Evolutionary conservation across 2,797 vertebrate species (phyloP).

Genomic region (Psittacula echo): DNA sequence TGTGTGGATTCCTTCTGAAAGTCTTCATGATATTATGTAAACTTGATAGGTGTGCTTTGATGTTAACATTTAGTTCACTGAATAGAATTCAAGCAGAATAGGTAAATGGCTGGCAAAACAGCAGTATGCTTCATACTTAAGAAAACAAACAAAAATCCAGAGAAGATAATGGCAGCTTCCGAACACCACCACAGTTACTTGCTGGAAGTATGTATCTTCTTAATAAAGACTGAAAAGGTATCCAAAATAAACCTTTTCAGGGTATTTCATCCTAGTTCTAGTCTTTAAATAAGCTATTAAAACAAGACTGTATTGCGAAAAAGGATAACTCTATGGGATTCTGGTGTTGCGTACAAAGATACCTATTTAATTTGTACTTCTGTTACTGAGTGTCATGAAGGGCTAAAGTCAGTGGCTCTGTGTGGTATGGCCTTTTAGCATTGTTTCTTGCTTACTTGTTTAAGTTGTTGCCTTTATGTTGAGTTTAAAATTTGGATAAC

Average conservation of each 20-base stretch:
- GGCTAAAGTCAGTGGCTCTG: neutral
- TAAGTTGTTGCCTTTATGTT: neutral
- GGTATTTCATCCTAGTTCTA: neutral
- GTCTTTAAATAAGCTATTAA: neutral
- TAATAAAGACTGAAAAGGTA: neutral
- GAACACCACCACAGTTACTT: neutral
- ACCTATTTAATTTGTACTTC: neutral
- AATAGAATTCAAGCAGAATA: neutral
- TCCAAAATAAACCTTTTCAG: neutral
- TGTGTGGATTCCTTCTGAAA: neutral
- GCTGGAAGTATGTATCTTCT: neutral
- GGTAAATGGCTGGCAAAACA: neutral
- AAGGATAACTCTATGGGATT: neutral
- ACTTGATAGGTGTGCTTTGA: neutral
- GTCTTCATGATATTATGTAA: neutral
- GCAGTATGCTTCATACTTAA: neutral
- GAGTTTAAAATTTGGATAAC: neutral
- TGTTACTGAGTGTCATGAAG: neutral
- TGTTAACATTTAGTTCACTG: neutral
- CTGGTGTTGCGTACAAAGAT: fast-evolving
- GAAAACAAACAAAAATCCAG: neutral
- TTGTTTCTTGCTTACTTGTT: neutral
- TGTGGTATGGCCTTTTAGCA: neutral
- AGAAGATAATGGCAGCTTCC: neutral
- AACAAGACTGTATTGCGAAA: neutral